phyloP scores from a whole-genome alignment of 2,113 vertebrate genomes.

The Aegotheles bennettii region DNA sequence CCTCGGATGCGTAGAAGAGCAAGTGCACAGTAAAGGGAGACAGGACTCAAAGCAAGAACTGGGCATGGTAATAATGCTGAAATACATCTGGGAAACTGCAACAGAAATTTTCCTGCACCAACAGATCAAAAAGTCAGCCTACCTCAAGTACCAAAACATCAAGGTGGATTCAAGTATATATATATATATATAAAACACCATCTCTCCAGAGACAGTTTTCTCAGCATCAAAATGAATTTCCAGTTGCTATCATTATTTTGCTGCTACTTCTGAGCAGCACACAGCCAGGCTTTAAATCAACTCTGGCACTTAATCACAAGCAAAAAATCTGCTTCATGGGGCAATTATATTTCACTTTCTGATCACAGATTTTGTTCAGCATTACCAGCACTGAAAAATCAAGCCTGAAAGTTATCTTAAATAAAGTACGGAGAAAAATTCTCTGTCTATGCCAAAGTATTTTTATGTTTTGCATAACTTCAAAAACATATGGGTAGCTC shows the following conservation, averaged over 20 bases:
- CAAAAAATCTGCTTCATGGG: neutral
- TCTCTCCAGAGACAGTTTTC: neutral
- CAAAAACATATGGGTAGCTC: neutral
- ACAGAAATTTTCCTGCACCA: neutral
- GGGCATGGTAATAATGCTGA: neutral
- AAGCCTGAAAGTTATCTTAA: neutral
- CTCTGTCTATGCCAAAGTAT: neutral
- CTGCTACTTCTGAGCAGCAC: neutral
- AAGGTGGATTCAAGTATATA: neutral
- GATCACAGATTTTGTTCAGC: neutral
- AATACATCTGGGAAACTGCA: neutral
- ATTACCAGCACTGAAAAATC: neutral
- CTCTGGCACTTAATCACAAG: neutral
- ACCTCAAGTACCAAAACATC: neutral
- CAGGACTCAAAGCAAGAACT: neutral
- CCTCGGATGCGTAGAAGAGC: neutral
- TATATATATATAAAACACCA: neutral
- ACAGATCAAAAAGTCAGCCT: neutral
- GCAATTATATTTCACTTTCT: neutral
- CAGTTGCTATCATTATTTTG: neutral
- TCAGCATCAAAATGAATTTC: neutral
- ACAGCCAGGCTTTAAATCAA: neutral
- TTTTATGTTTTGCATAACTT: neutral
- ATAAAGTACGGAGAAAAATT: neutral
- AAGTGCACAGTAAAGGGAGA: neutral